Conservation (phyloP, 30 jellyfish, hydroid and myxozoan species). For the Aurelia aurita region DNA sequence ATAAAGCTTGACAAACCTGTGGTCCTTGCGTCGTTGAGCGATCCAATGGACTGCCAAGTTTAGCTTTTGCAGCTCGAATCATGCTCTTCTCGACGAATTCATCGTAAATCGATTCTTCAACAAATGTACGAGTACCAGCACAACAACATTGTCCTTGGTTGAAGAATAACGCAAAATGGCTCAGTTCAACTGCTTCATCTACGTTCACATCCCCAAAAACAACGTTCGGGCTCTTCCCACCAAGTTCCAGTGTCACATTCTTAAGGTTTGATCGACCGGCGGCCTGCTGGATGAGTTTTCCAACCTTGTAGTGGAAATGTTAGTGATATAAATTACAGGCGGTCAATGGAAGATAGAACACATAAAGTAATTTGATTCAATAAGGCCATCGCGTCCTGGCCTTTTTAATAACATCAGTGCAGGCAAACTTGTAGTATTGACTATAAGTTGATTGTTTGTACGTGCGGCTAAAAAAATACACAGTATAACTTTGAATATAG, state of each 20-base stretch:
- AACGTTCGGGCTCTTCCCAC: conserved; percentile 97
- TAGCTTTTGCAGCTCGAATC: neutral
- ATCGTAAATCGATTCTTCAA: neutral
- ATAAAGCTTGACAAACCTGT: conserved; percentile 41
- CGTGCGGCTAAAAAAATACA: too few relatives aligned
- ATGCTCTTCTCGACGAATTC: neutral
- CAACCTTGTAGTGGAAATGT: conserved; percentile 42
- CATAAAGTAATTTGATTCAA: too few relatives aligned
- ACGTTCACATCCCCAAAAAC: conserved; percentile 96
- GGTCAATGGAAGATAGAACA: too few relatives aligned
- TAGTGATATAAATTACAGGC: too few relatives aligned
- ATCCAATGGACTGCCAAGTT: neutral
- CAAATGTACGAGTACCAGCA: neutral
- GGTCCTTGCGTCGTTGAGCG: neutral
- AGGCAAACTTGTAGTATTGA: too few relatives aligned
- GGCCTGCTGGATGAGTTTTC: conserved; percentile 85
- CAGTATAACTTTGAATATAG: too few relatives aligned
- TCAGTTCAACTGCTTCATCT: conserved; percentile 94
- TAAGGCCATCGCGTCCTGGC: too few relatives aligned
- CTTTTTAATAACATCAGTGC: too few relatives aligned
- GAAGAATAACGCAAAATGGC: conserved; percentile 84
- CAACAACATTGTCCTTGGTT: neutral
- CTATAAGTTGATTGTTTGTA: too few relatives aligned
- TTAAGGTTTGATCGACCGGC: conserved; percentile 90
- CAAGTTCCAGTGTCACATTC: conserved; percentile 88